Conservation (phyloP, 1,140 invertebrate species). For the Hylyphantes graminicola region DNA sequence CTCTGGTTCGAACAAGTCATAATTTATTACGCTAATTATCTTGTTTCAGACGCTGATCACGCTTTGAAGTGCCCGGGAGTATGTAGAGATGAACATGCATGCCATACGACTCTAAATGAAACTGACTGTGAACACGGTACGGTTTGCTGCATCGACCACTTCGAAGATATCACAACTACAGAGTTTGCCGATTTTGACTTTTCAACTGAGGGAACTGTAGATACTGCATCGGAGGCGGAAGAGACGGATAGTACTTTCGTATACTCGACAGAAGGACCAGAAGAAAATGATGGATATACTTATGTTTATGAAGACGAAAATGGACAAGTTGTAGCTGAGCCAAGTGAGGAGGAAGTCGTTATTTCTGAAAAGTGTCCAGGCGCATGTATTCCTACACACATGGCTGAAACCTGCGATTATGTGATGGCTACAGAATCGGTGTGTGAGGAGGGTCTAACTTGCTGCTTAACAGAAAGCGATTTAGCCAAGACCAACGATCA, state of each 20-base stretch:
- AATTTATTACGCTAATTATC: background rate
- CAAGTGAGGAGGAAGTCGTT: background rate
- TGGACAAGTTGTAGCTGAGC: background rate
- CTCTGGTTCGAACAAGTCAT: too few species aligned
- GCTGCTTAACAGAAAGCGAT: background rate
- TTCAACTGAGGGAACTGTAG: background rate
- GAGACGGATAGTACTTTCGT: background rate
- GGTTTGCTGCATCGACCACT: constrained; percentile 30
- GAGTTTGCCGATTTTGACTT: background rate
- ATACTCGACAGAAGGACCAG: background rate
- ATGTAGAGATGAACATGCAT: background rate
- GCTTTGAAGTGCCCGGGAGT: constrained; percentile 17
- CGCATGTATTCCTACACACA: background rate
- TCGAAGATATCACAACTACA: background rate
- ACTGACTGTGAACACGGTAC: background rate
- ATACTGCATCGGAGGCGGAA: background rate
- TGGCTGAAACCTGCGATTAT: background rate
- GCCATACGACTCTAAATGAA: background rate
- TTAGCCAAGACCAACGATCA: background rate
- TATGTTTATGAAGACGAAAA: background rate
- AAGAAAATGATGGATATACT: background rate
- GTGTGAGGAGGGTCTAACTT: background rate
- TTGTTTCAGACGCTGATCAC: background rate
- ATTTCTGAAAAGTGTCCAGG: constrained; percentile 1
- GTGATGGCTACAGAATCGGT: background rate